phyloP scores from a whole-genome alignment of 2,113 vertebrate species.

The Anguilla japonica region DNA sequence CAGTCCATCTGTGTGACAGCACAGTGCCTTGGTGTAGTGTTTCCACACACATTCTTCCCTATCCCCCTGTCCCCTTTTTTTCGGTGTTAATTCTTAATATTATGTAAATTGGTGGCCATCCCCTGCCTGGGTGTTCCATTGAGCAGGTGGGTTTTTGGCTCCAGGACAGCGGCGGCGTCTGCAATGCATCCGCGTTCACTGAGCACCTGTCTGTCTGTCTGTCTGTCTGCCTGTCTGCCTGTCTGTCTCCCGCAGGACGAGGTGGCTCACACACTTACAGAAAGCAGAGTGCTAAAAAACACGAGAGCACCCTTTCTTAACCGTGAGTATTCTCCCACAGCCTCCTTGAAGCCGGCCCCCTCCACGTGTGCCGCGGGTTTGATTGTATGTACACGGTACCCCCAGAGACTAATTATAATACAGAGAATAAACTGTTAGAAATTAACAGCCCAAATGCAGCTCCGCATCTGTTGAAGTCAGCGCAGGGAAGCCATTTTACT shows the following conservation, averaged over 20 bases:
- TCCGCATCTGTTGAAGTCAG: slow-evolving; percentile 61
- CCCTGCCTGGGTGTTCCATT: not conserved
- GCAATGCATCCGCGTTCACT: not conserved
- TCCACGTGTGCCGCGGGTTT: slow-evolving; percentile 19
- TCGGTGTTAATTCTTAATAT: not conserved
- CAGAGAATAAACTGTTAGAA: slow-evolving; percentile 58
- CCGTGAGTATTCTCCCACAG: slow-evolving; percentile 76
- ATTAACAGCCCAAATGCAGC: slow-evolving; percentile 54
- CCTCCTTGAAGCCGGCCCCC: not conserved
- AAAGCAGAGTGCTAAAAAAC: slow-evolving; percentile 96
- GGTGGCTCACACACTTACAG: slow-evolving; percentile 95
- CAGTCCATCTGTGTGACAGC: too few relatives aligned
- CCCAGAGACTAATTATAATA: slow-evolving; percentile 64
- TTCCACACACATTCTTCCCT: too few relatives aligned
- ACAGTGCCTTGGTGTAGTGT: too few relatives aligned
- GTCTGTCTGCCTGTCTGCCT: not conserved
- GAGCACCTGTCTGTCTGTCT: slow-evolving; percentile 1
- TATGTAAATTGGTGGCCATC: not conserved
- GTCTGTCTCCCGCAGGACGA: slow-evolving; percentile 78
- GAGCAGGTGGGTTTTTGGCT: not conserved
- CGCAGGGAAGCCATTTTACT: slow-evolving; percentile 53
- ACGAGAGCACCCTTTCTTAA: slow-evolving; percentile 96
- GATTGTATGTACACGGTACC: slow-evolving; percentile 41
- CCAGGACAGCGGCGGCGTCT: not conserved
- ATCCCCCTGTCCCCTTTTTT: too few relatives aligned